Conservation (phyloP, 2,113 vertebrate species). For the Amia ocellicauda region DNA sequence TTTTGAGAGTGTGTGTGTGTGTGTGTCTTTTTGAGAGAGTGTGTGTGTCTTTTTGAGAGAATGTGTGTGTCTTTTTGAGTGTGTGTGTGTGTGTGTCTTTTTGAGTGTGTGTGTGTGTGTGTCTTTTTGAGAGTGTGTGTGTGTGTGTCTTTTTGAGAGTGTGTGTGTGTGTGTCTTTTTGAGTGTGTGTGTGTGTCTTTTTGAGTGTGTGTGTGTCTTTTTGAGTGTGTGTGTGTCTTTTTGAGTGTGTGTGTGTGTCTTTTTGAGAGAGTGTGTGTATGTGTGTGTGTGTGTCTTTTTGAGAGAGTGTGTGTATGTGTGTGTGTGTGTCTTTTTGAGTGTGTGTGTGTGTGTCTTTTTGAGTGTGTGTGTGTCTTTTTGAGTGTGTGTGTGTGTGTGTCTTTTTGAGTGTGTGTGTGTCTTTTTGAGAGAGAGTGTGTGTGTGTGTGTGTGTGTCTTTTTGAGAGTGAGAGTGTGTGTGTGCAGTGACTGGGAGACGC, state of each 20-base stretch:
- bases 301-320: neutral
- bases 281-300: neutral
- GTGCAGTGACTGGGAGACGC: neutral
- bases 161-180: no score
- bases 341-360: neutral
- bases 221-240: neutral
- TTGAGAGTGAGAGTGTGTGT: neutral
- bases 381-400: neutral
- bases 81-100: neutral
- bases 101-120: neutral
- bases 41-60: no score
- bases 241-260: no score
- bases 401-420: neutral
- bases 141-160: no score
- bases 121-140: neutral
- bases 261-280: no score
- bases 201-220: no score
- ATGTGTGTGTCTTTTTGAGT: neutral
- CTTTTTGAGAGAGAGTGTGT: neutral
- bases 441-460: constrained; percentile 12
- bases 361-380: neutral
- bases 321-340: neutral
- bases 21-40: no score
- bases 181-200: no score
- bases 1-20: no score